Evolutionary conservation across 2,797 vertebrate species (phyloP).

Genomic region (Lithobates sylvaticus): DNA sequence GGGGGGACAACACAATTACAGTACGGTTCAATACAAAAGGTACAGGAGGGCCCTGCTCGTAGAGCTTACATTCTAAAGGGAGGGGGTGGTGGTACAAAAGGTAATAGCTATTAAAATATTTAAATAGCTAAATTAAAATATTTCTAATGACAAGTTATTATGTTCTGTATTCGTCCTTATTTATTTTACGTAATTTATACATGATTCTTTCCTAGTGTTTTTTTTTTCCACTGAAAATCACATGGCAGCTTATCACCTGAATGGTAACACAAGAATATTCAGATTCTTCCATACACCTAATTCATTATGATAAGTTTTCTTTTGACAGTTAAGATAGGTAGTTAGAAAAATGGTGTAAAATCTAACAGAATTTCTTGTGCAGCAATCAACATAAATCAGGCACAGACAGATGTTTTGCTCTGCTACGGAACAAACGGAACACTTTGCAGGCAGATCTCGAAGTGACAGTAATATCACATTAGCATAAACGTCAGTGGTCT

Average conservation of each 20-base stretch:
- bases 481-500: slow-evolving; percentile 67
- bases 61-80: no score
- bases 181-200: background rate
- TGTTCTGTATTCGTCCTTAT: background rate
- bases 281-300: slow-evolving; percentile 51
- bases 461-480: slow-evolving; percentile 60
- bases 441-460: slow-evolving; percentile 55
- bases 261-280: slow-evolving; percentile 56
- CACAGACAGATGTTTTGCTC: slow-evolving; percentile 46
- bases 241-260: slow-evolving; percentile 40
- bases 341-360: slow-evolving; percentile 49
- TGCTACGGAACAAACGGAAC: slow-evolving; percentile 23
- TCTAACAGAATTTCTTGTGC: slow-evolving; percentile 14
- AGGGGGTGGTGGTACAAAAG: no score
- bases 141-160: background rate
- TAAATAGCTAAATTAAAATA: no score
- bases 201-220: background rate
- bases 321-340: slow-evolving; percentile 56
- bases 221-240: slow-evolving; percentile 21
- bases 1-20: no score
- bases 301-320: slow-evolving; percentile 49
- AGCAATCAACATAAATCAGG: slow-evolving; percentile 51
- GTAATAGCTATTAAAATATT: no score
- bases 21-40: no score
- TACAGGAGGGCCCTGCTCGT: no score